A percentile compares a stretch with the other conserved stretches of the same genome.
Evolutionary conservation across 2,888 invertebrate genomes (phyloP).

Genomic region (Notocelia uddmanniana): DNA sequence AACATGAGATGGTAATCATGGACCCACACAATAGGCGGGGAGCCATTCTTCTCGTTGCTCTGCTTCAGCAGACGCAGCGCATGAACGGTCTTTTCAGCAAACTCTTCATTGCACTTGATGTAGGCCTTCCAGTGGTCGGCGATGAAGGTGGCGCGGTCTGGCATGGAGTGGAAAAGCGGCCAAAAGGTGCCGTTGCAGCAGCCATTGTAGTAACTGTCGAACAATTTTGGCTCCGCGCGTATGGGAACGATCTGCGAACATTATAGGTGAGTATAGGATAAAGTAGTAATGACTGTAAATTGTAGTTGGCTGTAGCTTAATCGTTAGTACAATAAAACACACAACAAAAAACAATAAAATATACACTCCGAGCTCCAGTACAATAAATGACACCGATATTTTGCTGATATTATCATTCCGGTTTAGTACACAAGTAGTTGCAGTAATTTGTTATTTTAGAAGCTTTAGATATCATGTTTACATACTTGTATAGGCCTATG

Average conservation of each 20-base stretch:
- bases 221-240: conserved; percentile 90
- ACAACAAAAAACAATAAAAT: no score
- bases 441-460: not conserved
- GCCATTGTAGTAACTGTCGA: conserved; percentile 96
- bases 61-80: conserved; percentile 86
- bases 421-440: not conserved
- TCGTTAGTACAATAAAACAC: no score
- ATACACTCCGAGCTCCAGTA: no score
- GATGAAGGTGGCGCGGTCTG: conserved; percentile 93
- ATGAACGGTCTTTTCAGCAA: conserved; percentile 91
- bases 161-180: conserved; percentile 97
- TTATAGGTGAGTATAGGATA: not conserved
- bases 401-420: not conserved
- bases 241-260: conserved; percentile 91
- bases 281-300: not conserved
- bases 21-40: conserved; percentile 94
- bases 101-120: conserved; percentile 92
- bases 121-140: conserved; percentile 94
- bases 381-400: not conserved
- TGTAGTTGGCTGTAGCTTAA: not conserved
- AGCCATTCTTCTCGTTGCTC: conserved; percentile 74
- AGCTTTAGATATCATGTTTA: not conserved
- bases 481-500: not conserved
- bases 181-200: conserved; percentile 97
- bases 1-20: conserved; percentile 98